phyloP scores from a whole-genome alignment of 2,888 invertebrate species.

The Rosalia funebris region DNA sequence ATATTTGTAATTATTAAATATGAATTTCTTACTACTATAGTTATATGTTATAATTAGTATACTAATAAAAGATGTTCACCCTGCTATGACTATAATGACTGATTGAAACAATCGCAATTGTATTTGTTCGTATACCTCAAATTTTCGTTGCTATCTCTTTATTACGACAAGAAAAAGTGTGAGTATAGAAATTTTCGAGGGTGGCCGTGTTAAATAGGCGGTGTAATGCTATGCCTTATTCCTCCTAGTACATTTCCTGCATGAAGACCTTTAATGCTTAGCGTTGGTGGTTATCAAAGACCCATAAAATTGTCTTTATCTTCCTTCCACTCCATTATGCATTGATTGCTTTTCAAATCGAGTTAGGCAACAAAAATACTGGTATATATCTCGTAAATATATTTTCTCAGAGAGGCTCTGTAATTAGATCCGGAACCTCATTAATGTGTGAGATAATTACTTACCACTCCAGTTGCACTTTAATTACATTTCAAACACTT shows the following conservation, averaged over 20 bases:
- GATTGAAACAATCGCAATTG: no score
- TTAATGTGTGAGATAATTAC: slow-evolving; percentile 12
- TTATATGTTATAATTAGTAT: no score
- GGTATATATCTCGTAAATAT: slow-evolving; percentile 8
- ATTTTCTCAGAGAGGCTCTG: neutral
- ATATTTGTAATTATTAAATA: no score
- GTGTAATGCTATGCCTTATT: neutral
- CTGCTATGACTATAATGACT: no score
- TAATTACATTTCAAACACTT: slow-evolving; percentile 15
- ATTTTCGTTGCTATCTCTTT: no score
- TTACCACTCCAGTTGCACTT: slow-evolving; percentile 5
- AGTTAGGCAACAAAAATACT: slow-evolving; percentile 1
- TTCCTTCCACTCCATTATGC: slow-evolving; percentile 16
- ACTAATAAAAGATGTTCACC: no score
- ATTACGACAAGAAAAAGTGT: no score
- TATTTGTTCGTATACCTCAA: no score
- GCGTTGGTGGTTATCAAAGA: slow-evolving; percentile 11
- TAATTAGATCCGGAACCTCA: slow-evolving; percentile 7
- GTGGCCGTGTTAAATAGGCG: neutral
- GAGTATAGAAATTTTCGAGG: no score
- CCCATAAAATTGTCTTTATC: slow-evolving; percentile 22
- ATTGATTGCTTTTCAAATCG: slow-evolving; percentile 12
- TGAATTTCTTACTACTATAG: no score
- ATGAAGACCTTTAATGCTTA: neutral
- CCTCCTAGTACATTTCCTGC: neutral